Evolutionary conservation across 1,140 invertebrate species (phyloP), one percentile per base, ranked within the genome.

Genomic region (Drosophila lini): DNA sequence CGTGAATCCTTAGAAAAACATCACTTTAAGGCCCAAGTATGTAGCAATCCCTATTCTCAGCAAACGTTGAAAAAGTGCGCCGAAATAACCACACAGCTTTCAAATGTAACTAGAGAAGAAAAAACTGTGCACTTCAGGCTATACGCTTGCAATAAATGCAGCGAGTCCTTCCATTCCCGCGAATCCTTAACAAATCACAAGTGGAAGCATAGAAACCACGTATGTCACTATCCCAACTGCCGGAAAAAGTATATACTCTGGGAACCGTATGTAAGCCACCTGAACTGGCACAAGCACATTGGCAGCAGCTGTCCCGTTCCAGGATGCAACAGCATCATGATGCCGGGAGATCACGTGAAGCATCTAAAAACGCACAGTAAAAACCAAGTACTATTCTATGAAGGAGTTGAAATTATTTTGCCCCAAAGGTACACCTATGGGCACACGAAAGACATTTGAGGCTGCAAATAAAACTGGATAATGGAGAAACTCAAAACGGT

Each of bases 191-290:
- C n/a, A n/a, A 31, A 9, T 5, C 60, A 63, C 19, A 5, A 15
- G 25, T 19, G 11, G n/a, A 52, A 13, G 16, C 31, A 52, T 7
- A 52, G 13, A 13, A 9, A 5, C 3, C 16, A 8, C 3, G 3
- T 22, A 22, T 58, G 60, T 57, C 9, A 13, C 5, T 38, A 59
- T 59, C 9, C 16, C 4, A 7, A 11, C 7, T 63, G 60, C 16
- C 15, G 3, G 15, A 28, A 5, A 32, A 41, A 7, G 6, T 63
- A 32, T 8, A 15, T 11, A 7, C 1, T n/a, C 13, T 62, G 36
- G 36, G 1, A 25, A 15, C 6, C 7, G 5, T 62, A 19, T 40
- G 6, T 19, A 19, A 8, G 6, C 13, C 60, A 59, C 36, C 11
- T 59, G 4, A 19, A 25, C 9, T 31, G 36, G 22, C 60, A 62